Base-by-base conservation (phyloP, 2,113 vertebrate genomes). In the Tragelaphus scriptus region DNA sequence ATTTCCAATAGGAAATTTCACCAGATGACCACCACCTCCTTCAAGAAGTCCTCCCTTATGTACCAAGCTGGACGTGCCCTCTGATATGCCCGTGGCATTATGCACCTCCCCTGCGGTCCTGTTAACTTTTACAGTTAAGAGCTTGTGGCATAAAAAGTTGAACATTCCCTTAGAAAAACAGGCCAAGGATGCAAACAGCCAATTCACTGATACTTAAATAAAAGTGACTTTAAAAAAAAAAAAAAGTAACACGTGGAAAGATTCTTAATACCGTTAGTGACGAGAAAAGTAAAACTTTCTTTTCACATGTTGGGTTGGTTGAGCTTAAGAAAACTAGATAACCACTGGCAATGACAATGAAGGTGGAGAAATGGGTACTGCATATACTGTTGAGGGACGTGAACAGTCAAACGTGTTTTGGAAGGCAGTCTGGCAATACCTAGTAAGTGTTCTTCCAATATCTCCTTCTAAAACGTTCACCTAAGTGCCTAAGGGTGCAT, bases 341-440 rank as follows among this genome's bases (percentile, higher is more conserved):
- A 44, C 7, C 2, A 9, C 10, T 6, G 36, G 30, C 6, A 61
- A 55, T 5, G 16, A 56, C 4, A 1, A 28, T 1, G 9, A 17
- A 30, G 36, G 49, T 7, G 14, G 51, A 26, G 15, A 61, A 84
- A 36, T 0, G 19, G 32, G 26, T 2, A 61, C 26, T 49, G 17
- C 21, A 1, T 2, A 30, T 1, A 2, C 17, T 7, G n/a, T 2
- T 11, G 23, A 85, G 63, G 19, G 28, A 26, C 4, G 17, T 14
- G 3, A 28, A 19, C 19, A 17, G 49, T 11, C n/a, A 26, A 80
- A n/a, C 0, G 40, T 14, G 53, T 59, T 85, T 12, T 25, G 13
- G 55, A 86, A 92, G 85, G 17, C 28, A 36, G 28, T 65, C 1
- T 23, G 17, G 47, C 13, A 61, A 56, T 17, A 53, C 86, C 49